Evolutionary conservation across 2,888 invertebrate species (phyloP).

Genomic region (Synanthedon vespiformis): DNA sequence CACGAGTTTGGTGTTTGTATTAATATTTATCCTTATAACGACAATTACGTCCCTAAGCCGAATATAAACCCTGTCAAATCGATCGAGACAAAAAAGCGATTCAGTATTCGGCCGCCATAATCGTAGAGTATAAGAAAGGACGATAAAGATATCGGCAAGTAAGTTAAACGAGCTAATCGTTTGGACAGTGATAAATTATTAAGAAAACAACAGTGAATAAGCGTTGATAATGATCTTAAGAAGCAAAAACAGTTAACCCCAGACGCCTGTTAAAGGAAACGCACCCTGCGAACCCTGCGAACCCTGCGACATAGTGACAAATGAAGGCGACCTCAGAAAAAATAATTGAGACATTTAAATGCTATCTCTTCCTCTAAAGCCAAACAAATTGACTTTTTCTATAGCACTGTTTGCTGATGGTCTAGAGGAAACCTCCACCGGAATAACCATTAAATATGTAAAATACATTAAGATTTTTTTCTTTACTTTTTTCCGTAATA

Average conservation of each 20-base stretch:
- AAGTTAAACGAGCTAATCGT: constrained; percentile 38
- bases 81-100: too few species aligned
- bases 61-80: too few species aligned
- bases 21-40: too few species aligned
- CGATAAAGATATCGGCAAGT: too few species aligned
- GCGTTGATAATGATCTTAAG: constrained; percentile 50
- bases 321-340: constrained; percentile 39
- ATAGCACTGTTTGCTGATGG: constrained; percentile 3
- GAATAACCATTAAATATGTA: background rate
- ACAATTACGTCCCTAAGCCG: too few species aligned
- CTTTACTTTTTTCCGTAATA: too few species aligned
- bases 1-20: too few species aligned
- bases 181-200: constrained; percentile 60
- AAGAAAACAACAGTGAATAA: constrained; percentile 37
- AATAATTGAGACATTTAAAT: constrained; percentile 50
- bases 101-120: too few species aligned
- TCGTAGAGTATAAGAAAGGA: background rate
- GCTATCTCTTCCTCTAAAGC: constrained; percentile 33
- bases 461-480: background rate
- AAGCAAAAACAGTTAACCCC: constrained; percentile 33
- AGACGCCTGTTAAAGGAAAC: constrained; percentile 17
- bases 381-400: constrained; percentile 43
- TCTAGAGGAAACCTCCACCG: background rate
- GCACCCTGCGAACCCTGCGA: constrained; percentile 14
- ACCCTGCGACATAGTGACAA: constrained; percentile 30